Base-by-base conservation (phyloP, 2,113 vertebrate genomes). In the Furnarius figulus region DNA sequence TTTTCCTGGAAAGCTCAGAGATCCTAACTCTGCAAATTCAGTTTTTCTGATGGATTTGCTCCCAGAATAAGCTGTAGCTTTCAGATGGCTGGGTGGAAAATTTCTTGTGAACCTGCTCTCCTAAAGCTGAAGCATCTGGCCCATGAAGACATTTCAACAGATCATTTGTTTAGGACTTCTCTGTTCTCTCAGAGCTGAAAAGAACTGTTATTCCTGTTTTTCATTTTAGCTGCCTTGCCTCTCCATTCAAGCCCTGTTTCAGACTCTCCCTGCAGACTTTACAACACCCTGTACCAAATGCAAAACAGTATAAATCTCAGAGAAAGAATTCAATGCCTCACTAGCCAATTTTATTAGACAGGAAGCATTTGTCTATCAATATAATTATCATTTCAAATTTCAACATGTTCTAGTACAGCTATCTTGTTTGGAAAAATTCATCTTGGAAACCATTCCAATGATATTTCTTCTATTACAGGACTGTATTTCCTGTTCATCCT, bases 1-100 rank as follows among this genome's bases (percentile, higher is more conserved):
- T 81, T 70, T 95, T 93, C 94, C 83, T 93, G 91, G 89, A 95
- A 90, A 93, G 72, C n/a, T 53, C 75, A 74, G 30, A 17, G 27
- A 50, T 71, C 59, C 37, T 84, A 67, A 67, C 27, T n/a, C 74
- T 92, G 44, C 18, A 86, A 83, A 27, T 66, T 71, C 6, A 14
- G 13, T 49, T 53, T 73, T 82, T 58, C n/a, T 86, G 31, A 52
- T 80, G 82, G 92, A 94, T 90, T 87, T 93, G 8, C 40, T 95
- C 79, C 79, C 75, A 93, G 72, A 93, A 90, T 42, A 86, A 88
- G 35, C 44, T 90, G 78, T 21, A 92, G 59, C 74, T 96, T 94
- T 94, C 58, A 92, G 47, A 72, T 65, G 44, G 16, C 35, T 84
- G 59, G 18, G 73, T 84, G 90, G 94, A 96, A 97, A 95, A 35